A percentile compares a stretch with the other conserved stretches of the same genome.
phyloP scores from a whole-genome alignment of 2,113 vertebrate species.

The Microcebus murinus region DNA sequence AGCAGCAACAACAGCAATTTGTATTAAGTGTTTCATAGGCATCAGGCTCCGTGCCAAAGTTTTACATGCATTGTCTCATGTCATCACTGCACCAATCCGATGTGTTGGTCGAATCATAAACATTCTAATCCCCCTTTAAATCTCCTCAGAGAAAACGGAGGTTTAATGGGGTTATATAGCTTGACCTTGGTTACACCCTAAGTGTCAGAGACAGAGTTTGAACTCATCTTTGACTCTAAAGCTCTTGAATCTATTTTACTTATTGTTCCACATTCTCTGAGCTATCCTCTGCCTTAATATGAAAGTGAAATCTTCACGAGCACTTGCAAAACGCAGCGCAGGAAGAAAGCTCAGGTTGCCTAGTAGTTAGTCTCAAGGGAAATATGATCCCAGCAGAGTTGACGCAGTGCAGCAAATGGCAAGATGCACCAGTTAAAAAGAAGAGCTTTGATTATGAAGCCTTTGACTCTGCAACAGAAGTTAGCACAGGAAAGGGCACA shows the following conservation, averaged over 20 bases:
- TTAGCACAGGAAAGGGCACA: background rate
- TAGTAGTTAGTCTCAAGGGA: background rate
- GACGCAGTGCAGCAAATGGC: background rate
- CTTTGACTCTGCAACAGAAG: background rate
- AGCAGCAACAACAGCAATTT: background rate
- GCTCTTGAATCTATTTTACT: background rate
- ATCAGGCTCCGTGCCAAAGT: background rate
- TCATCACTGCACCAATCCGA: background rate
- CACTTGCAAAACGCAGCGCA: background rate
- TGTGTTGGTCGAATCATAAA: background rate
- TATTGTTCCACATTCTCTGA: background rate
- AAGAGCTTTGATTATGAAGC: background rate
- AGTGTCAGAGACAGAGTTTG: background rate
- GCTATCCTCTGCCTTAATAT: background rate
- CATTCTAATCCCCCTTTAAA: background rate
- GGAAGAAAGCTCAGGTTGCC: background rate
- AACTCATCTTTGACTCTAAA: background rate
- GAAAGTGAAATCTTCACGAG: slow-evolving; percentile 14
- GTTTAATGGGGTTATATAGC: background rate
- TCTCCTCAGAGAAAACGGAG: background rate
- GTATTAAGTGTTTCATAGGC: background rate
- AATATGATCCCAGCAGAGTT: background rate
- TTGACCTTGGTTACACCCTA: background rate
- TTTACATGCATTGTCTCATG: background rate
- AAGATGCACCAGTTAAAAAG: background rate